These are phyloP conservation scores for Morpho deidamia DNA, from an alignment of 2,888 invertebrate species.

Conservation along the genomic window DNA sequence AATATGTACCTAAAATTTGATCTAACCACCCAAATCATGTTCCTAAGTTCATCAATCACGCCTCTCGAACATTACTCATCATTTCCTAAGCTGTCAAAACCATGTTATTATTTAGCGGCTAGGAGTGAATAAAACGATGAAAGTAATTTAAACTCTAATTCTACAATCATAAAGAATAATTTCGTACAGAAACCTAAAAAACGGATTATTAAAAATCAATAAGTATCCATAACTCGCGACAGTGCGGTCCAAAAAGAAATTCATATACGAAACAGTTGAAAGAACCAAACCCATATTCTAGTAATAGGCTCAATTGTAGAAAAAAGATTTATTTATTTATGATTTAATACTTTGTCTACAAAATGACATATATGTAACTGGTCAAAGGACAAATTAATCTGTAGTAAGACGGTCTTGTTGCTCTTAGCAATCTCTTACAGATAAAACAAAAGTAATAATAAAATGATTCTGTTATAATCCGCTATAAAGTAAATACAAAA, in stretches of 20 bases:
- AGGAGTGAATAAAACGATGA: not conserved
- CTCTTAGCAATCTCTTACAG: too few species aligned
- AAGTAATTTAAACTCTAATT: not conserved
- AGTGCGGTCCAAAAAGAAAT: too few species aligned
- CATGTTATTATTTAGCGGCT: not conserved
- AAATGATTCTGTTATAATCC: too few species aligned
- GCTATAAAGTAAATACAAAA: too few species aligned
- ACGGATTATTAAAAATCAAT: not conserved
- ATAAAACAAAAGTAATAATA: too few species aligned
- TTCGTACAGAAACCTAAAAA: not conserved
- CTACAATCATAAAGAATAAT: not conserved
- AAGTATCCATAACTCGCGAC: not conserved
- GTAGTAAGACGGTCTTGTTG: too few species aligned
- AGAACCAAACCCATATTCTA: not conserved
- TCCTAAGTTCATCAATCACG: not conserved
- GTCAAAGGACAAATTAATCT: too few species aligned
- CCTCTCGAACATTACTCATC: not conserved
- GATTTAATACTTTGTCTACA: too few species aligned
- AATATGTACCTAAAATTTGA: not conserved
- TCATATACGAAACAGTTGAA: not conserved
- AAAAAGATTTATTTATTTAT: too few species aligned
- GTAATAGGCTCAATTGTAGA: too few species aligned
- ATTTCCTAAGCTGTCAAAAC: not conserved
- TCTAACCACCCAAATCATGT: slow-evolving; percentile 1
- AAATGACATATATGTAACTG: too few species aligned